Conservation (phyloP, 2,113 vertebrate genomes). For the Lycocorax pyrrhopterus region DNA sequence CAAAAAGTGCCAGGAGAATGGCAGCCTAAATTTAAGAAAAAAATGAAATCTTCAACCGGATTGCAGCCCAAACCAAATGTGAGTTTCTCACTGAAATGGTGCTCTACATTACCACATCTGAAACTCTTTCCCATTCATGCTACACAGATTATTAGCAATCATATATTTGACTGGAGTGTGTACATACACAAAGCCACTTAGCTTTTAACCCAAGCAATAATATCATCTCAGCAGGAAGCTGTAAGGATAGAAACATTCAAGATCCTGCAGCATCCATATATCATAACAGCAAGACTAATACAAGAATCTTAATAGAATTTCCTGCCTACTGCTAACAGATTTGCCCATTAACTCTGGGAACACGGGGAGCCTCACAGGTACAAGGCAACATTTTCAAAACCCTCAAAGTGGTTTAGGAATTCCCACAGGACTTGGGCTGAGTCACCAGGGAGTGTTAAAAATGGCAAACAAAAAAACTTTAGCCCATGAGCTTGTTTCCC, state of each 20-base stretch:
- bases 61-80: background rate
- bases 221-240: conserved; percentile 31
- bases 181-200: conserved; percentile 21
- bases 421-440: background rate
- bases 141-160: background rate
- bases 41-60: background rate
- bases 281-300: background rate
- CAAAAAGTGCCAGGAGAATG: background rate
- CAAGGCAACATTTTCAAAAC: background rate
- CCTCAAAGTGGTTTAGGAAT: background rate
- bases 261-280: conserved; percentile 11
- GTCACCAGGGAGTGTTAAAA: background rate
- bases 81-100: background rate
- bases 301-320: background rate
- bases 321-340: background rate
- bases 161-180: conserved; percentile 2
- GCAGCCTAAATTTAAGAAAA: background rate
- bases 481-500: background rate
- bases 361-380: background rate
- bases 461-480: background rate
- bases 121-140: background rate
- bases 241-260: background rate
- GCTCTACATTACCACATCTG: background rate
- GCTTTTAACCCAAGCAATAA: conserved; percentile 46
- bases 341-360: background rate